These are phyloP conservation scores for Drosophila meridiana DNA, from an alignment of 2,888 invertebrate species.

Conservation along the genomic window DNA sequence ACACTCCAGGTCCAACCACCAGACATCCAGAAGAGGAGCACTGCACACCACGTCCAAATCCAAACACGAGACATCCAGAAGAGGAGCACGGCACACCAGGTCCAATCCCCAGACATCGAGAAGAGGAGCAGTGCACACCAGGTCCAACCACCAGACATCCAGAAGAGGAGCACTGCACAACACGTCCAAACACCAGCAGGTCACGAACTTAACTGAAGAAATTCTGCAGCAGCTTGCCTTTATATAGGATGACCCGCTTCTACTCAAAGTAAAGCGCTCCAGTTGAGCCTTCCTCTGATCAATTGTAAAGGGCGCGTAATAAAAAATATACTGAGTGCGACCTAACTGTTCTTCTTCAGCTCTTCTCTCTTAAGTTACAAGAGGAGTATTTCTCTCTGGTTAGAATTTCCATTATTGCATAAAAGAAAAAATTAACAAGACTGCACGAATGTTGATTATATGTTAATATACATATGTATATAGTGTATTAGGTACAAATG, in stretches of 20 bases:
- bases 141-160: no score
- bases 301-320: no score
- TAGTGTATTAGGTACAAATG: conserved; percentile 22
- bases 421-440: neutral
- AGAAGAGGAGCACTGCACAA: neutral
- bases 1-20: no score
- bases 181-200: neutral
- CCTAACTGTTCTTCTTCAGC: neutral
- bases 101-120: no score
- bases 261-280: neutral
- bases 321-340: neutral
- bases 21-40: no score
- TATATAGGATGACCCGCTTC: neutral
- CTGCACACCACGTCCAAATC: no score
- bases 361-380: neutral
- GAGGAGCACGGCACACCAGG: no score
- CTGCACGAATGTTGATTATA: neutral
- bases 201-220: neutral
- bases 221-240: neutral
- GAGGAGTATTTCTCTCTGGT: neutral
- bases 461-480: neutral
- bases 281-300: neutral
- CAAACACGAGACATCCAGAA: no score
- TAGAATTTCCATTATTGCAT: no score
- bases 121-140: no score